These are phyloP conservation scores for Cheirogaleus medius DNA, from an alignment of 2,113 vertebrate genomes.

Conservation along the genomic window DNA sequence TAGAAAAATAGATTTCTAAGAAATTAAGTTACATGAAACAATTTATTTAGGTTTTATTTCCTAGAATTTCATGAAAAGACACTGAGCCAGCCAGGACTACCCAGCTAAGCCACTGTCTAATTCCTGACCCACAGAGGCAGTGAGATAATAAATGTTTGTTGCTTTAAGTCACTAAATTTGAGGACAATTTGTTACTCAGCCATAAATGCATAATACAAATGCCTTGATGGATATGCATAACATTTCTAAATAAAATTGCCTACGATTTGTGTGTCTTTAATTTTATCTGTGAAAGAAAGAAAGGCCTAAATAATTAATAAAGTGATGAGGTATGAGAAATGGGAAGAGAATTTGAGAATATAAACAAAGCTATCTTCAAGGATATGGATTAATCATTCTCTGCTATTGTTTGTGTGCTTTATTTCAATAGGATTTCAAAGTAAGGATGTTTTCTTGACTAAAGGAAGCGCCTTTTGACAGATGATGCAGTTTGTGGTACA, in stretches of 20 bases:
- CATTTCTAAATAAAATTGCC: not conserved
- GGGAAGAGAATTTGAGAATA: not conserved
- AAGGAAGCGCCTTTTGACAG: not conserved
- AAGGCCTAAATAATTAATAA: not conserved
- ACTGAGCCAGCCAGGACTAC: not conserved
- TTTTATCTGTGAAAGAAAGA: not conserved
- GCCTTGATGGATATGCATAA: not conserved
- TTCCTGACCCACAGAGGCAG: not conserved
- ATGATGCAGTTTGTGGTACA: not conserved
- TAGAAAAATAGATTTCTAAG: not conserved
- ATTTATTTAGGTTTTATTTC: not conserved
- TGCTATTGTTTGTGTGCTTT: not conserved
- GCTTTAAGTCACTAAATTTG: not conserved
- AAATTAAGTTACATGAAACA: not conserved
- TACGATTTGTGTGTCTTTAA: not conserved
- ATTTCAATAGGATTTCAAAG: constrained; percentile 4
- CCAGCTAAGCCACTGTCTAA: not conserved
- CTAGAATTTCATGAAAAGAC: not conserved
- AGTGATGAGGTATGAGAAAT: not conserved
- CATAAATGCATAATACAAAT: not conserved
- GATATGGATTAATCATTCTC: not conserved
- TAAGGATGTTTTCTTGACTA: not conserved
- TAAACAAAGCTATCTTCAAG: not conserved
- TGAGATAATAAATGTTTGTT: not conserved
- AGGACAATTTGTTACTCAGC: not conserved